Evolutionary conservation across 2,888 invertebrate species (phyloP).

Genomic region (Caenorhabditis virilis): DNA sequence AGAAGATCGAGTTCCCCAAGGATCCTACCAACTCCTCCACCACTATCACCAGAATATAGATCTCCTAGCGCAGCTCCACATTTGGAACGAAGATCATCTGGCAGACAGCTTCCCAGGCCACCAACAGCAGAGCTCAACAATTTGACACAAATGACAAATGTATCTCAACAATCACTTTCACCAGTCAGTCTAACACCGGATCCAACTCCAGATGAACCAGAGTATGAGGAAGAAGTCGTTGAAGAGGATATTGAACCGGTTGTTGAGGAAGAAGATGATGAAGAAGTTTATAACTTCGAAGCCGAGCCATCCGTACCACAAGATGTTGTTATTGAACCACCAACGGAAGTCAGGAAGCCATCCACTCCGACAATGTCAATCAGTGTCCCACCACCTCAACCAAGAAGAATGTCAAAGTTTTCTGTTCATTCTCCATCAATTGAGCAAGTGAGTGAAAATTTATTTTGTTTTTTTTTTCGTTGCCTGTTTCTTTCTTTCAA

Average conservation of each 20-base stretch:
- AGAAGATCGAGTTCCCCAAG: conserved; percentile 52
- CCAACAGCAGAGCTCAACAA: conserved; percentile 33
- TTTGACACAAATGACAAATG: background rate
- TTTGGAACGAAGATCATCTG: conserved; percentile 46
- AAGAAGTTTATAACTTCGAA: background rate
- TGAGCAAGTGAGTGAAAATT: conserved; percentile 58
- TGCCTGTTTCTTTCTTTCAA: background rate
- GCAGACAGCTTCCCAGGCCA: conserved; percentile 43
- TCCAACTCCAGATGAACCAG: conserved; percentile 29
- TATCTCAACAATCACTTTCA: conserved; percentile 21
- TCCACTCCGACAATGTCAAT: no score
- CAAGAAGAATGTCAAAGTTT: conserved; percentile 46
- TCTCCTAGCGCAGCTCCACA: conserved; percentile 39
- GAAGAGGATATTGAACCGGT: conserved; percentile 6
- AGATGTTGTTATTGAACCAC: background rate
- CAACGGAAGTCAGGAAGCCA: conserved; percentile 21
- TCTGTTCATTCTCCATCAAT: conserved; percentile 58
- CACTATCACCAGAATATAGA: conserved; percentile 49
- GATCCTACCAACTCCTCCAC: conserved; percentile 60
- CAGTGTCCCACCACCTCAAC: conserved; percentile 26
- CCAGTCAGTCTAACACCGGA: conserved; percentile 36
- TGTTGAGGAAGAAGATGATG: background rate
- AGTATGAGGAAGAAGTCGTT: conserved; percentile 4
- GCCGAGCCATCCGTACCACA: background rate
- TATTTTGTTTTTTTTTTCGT: background rate